phyloP scores from a whole-genome alignment of 1,140 invertebrate species.

The Tachypleus tridentatus region DNA sequence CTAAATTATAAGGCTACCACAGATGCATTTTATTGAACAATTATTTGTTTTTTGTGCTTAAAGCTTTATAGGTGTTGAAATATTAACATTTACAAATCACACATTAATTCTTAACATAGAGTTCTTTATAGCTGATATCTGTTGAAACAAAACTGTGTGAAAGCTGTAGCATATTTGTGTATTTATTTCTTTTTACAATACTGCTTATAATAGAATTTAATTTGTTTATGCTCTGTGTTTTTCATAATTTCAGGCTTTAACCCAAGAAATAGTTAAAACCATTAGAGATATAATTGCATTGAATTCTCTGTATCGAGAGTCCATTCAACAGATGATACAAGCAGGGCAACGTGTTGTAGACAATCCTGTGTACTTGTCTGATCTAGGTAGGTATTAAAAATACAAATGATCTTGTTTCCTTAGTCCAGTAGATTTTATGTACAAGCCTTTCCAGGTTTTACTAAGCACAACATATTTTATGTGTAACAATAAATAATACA shows the following conservation, averaged over 20 bases:
- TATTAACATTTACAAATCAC: too few relatives aligned
- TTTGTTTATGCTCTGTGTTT: constrained; percentile 4
- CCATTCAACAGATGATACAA: constrained; percentile 86
- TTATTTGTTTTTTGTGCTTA: too few relatives aligned
- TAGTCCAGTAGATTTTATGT: too few relatives aligned
- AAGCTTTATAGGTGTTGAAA: too few relatives aligned
- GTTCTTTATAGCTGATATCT: too few relatives aligned
- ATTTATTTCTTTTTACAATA: background rate
- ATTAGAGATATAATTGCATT: constrained; percentile 92
- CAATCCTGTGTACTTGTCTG: constrained; percentile 96
- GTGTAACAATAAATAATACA: too few relatives aligned
- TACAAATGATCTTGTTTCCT: too few relatives aligned
- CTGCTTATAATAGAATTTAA: background rate
- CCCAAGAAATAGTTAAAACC: constrained; percentile 95
- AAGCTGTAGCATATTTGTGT: constrained; percentile 3
- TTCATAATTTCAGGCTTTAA: constrained; percentile 54
- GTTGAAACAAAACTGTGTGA: constrained; percentile 2
- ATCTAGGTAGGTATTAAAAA: constrained; percentile 42
- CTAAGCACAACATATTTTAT: too few relatives aligned
- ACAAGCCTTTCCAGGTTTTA: too few relatives aligned
- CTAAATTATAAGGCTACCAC: too few relatives aligned
- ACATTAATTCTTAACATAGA: too few relatives aligned
- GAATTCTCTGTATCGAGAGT: constrained; percentile 82
- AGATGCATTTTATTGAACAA: too few relatives aligned
- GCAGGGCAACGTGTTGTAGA: constrained; percentile 90